Evolutionary conservation across 2,888 invertebrate species (phyloP).

Genomic region (Drosophila fulvimacula): DNA sequence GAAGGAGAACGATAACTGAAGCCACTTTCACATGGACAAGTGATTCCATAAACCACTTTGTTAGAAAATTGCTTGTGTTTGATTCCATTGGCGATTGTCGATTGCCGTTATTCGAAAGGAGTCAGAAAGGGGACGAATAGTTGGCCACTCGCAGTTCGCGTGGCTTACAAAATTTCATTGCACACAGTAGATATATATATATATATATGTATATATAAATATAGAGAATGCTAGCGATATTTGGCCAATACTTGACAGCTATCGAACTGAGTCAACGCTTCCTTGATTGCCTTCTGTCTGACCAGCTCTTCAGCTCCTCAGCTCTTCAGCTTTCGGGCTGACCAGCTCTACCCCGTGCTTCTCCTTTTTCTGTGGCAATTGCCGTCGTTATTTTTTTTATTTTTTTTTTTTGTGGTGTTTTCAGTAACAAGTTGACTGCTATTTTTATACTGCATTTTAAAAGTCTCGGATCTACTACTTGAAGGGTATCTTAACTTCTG

Average conservation of each 20-base stretch:
- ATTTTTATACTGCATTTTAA: conserved; percentile 19
- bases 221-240: conserved; percentile 26
- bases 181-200: conserved; percentile 6
- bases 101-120: conserved; percentile 20
- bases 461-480: not conserved
- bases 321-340: conserved; percentile 16
- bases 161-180: conserved; percentile 23
- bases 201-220: conserved; percentile 5
- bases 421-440: conserved; percentile 32
- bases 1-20: conserved; percentile 8
- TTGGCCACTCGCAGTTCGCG: conserved; percentile 12
- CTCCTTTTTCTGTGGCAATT: conserved; percentile 7
- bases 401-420: conserved; percentile 6
- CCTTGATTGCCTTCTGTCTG: conserved; percentile 40
- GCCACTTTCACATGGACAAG: conserved; percentile 26
- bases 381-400: conserved; percentile 38
- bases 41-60: conserved; percentile 41
- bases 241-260: conserved; percentile 45
- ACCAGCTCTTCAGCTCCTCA: conserved; percentile 20
- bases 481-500: not conserved
- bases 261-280: conserved; percentile 22
- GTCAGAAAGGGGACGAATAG: not conserved
- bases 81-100: conserved; percentile 36
- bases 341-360: conserved; percentile 22
- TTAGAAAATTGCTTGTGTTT: conserved; percentile 41